These are phyloP conservation scores for Abscondita cerata DNA, from an alignment of 2,888 invertebrate genomes.

Conservation along the genomic window DNA sequence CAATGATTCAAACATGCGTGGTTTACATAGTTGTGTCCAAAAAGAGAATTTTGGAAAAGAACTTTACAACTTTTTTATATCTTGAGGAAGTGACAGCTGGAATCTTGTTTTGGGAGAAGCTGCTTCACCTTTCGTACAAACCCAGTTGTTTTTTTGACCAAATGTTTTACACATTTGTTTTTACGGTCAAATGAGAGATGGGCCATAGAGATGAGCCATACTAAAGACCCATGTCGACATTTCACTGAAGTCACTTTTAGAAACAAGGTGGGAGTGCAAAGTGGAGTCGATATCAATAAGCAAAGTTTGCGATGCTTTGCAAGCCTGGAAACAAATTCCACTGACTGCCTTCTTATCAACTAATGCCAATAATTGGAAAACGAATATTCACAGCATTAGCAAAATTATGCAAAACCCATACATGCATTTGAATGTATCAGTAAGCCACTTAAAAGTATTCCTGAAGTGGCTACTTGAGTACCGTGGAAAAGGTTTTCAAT, in stretches of 20 bases:
- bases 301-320: slow-evolving; percentile 19
- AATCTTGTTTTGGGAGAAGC: slow-evolving; percentile 32
- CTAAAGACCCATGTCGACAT: slow-evolving; percentile 30
- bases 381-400: slow-evolving; percentile 26
- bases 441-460: slow-evolving; percentile 6
- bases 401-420: slow-evolving; percentile 21
- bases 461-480: slow-evolving; percentile 25
- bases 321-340: too few relatives aligned
- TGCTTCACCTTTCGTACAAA: slow-evolving; percentile 21
- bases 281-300: slow-evolving; percentile 24
- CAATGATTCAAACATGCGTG: slow-evolving; percentile 37
- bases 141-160: slow-evolving; percentile 26
- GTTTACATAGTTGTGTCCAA: slow-evolving; percentile 32
- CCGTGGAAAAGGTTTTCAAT: slow-evolving; percentile 27
- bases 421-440: slow-evolving; percentile 21
- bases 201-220: too few relatives aligned
- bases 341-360: slow-evolving; percentile 17
- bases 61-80: too few relatives aligned
- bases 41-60: too few relatives aligned
- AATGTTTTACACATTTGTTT: slow-evolving; percentile 28
- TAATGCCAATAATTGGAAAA: slow-evolving; percentile 29
- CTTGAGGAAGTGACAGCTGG: slow-evolving; percentile 31
- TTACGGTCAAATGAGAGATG: slow-evolving; percentile 28
- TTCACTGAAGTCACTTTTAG: slow-evolving; percentile 13
- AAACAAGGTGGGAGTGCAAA: slow-evolving; percentile 10